Evolutionary conservation across 1,140 invertebrate species (phyloP).

Genomic region (Saccostrea cuccullata): DNA sequence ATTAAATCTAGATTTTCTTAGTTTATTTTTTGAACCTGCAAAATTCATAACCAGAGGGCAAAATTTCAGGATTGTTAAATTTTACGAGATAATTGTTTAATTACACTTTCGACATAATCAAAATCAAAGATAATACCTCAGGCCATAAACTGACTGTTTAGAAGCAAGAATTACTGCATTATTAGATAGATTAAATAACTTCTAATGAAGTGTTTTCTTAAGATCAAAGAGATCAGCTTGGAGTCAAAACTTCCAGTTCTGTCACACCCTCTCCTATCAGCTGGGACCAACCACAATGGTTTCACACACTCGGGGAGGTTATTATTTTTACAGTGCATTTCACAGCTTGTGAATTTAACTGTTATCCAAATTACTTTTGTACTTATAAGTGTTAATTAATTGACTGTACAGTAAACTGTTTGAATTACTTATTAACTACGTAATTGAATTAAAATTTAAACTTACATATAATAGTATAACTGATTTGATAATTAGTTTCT

Average conservation of each 20-base stretch:
- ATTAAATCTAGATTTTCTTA: background rate
- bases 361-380: background rate
- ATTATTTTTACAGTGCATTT: background rate
- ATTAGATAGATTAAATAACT: background rate
- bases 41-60: background rate
- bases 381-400: background rate
- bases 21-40: background rate
- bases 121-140: background rate
- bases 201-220: slow-evolving; percentile 34
- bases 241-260: background rate
- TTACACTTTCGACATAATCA: slow-evolving; percentile 1
- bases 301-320: background rate
- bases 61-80: background rate
- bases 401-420: background rate
- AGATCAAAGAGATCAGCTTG: slow-evolving; percentile 2
- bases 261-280: slow-evolving; percentile 3
- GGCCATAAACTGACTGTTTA: background rate
- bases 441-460: background rate
- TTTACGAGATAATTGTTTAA: slow-evolving; percentile 10
- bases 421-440: background rate
- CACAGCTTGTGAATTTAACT: background rate
- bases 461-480: too few species aligned
- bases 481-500: too few species aligned
- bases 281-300: background rate
- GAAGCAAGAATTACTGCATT: background rate